These are phyloP conservation scores for Ophion obscuratus DNA, from an alignment of 2,888 invertebrate genomes.

Conservation along the genomic window DNA sequence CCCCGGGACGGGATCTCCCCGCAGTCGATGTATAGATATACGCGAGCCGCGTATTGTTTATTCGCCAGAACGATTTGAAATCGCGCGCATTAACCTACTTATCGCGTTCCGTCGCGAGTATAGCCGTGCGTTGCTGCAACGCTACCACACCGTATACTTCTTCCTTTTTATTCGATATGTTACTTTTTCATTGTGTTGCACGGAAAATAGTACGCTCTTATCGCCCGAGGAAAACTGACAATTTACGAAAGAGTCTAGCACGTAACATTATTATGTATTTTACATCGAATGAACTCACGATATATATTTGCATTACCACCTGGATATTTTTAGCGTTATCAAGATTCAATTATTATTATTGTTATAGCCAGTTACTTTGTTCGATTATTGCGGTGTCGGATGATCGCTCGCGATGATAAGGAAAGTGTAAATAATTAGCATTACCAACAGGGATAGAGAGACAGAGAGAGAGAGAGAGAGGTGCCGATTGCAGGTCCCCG, in stretches of 20 bases:
- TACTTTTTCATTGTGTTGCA: slow-evolving; percentile 40
- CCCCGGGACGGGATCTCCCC: slow-evolving; percentile 36
- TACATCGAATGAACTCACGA: not conserved
- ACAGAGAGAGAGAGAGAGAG: slow-evolving; percentile 1
- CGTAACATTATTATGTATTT: slow-evolving; percentile 41
- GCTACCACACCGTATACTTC: slow-evolving; percentile 29
- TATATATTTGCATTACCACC: slow-evolving; percentile 17
- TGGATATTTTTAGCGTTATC: not conserved
- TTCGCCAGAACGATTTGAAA: slow-evolving; percentile 64
- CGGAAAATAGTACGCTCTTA: slow-evolving; percentile 39
- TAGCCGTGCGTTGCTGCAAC: slow-evolving; percentile 25
- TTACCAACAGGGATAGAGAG: not conserved
- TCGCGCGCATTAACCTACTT: slow-evolving; percentile 68
- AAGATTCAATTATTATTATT: slow-evolving; percentile 1
- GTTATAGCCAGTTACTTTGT: slow-evolving; percentile 42
- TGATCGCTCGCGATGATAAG: slow-evolving; percentile 32
- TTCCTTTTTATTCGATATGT: slow-evolving; percentile 21
- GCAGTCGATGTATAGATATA: slow-evolving; percentile 48
- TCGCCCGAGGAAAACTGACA: slow-evolving; percentile 29
- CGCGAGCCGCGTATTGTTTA: slow-evolving; percentile 55
- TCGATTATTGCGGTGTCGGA: slow-evolving; percentile 15
- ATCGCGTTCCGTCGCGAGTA: slow-evolving; percentile 34
- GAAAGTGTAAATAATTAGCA: slow-evolving; percentile 25
- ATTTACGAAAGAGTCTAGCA: slow-evolving; percentile 48
- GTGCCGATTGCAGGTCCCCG: too few relatives aligned